A percentile compares a stretch with the other conserved stretches of the same genome.
Evolutionary conservation across 2,888 invertebrate species (phyloP).

Genomic region (Petrolisthes manimaculis): DNA sequence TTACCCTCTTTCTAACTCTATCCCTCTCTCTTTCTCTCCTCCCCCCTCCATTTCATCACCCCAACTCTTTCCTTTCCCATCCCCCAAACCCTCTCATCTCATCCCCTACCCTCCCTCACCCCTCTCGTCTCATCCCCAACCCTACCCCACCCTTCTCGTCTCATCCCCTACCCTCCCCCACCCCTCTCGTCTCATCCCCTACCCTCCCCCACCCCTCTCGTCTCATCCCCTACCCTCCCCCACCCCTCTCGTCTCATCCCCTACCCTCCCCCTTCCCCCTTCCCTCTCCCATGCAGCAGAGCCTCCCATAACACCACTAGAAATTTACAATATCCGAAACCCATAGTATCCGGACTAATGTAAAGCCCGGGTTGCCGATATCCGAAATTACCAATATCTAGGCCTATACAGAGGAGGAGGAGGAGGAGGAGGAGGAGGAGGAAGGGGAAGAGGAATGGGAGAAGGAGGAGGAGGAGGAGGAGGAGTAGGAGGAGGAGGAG

Average conservation of each 20-base stretch:
- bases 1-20: not conserved
- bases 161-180: not conserved
- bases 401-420: constrained; percentile 23
- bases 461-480: no score
- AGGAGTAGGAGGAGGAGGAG: no score
- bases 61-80: not conserved
- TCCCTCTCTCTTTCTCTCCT: not conserved
- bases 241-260: not conserved
- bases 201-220: not conserved
- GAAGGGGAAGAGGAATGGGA: no score
- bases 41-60: not conserved
- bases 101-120: not conserved
- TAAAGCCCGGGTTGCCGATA: constrained; percentile 34
- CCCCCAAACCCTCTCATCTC: not conserved
- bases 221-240: not conserved
- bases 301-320: not conserved
- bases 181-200: not conserved
- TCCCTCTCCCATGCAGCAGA: not conserved
- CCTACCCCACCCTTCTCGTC: not conserved
- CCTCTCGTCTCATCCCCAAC: not conserved
- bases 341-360: constrained; percentile 40
- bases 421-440: not conserved
- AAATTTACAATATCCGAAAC: constrained; percentile 45
- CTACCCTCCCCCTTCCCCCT: not conserved
- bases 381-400: constrained; percentile 38